Conservation (phyloP, 2,888 invertebrate genomes). For the Eilema griseolum region DNA sequence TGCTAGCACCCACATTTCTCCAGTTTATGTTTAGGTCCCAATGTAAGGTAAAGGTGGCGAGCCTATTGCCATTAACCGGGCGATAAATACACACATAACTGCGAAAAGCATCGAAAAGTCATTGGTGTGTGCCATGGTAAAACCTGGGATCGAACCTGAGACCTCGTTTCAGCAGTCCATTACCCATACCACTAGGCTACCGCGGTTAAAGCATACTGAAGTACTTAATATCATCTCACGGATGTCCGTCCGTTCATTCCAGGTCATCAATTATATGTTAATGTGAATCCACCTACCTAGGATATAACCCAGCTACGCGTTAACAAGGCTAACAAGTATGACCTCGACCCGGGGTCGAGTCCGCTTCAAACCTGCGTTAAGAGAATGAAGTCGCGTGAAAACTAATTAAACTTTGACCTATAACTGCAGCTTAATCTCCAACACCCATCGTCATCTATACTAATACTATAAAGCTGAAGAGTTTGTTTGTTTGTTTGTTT, state of each 20-base stretch:
- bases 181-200: too few species aligned
- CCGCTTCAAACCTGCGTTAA: constrained; percentile 57
- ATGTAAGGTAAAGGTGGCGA: too few species aligned
- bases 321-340: constrained; percentile 71
- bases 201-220: neutral
- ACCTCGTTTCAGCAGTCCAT: too few species aligned
- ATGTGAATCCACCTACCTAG: constrained; percentile 2
- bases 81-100: too few species aligned
- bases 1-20: too few species aligned
- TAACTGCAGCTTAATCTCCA: constrained; percentile 47
- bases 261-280: neutral
- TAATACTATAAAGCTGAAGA: too few species aligned
- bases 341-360: constrained; percentile 63
- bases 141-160: too few species aligned
- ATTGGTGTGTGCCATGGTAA: too few species aligned
- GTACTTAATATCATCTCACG: neutral
- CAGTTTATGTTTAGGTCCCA: too few species aligned
- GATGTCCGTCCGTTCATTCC: neutral
- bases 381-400: constrained; percentile 71
- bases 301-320: constrained; percentile 49
- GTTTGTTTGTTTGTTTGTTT: too few species aligned
- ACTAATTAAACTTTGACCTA: constrained; percentile 77
- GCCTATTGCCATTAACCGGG: too few species aligned
- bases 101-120: too few species aligned
- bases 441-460: constrained; percentile 43